Evolutionary conservation across 2,888 invertebrate genomes (phyloP), one percentile per base, ranked within the genome.

Genomic region (Xanthostigma xanthostigma): DNA sequence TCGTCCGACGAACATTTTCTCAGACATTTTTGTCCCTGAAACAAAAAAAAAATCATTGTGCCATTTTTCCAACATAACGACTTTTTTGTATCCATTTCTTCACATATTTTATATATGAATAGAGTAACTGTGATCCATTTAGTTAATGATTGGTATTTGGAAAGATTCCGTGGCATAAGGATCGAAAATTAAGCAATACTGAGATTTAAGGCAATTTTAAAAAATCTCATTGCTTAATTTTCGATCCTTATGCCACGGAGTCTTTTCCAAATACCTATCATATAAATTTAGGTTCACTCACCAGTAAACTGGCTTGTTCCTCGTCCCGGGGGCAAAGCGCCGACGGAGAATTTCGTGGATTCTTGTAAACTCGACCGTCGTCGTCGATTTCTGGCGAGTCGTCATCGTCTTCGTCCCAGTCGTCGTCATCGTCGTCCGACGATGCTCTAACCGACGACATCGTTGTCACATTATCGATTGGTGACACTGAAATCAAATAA

Each of bases 1-100:
- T 88, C 88, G 62, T 96, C 93, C 0, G 86, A 84, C 0, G 84
- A 89, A 64, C 96, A 97, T 65, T 92, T 92, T 53, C 93, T 78
- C 52, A 93, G 75, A 67, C 94, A 94, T 62, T 87, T 85, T 61
- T 92, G 89, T 2, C 82, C 86, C 85, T 81, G 65, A 3, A 60
- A 56, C 50, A 41, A 47, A 41, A 3, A 60, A 56, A 50, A 41
- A 47, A 41, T 12, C 13, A n/a, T 11, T 17, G 41, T 12, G 41
- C 17, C 3, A 8, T 41, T 14, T 36, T 46, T 17, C 9, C 3
- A 41, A 41, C 33, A 33, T 14, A 41, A 17, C 9, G 12, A 17
- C 14, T 46, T 27, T 27, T 38, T 12, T 38, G 11, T 9, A 46
- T 39, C 39, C 12, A 37, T 10, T 10, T n/a, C n/a, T n/a, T n/a